A percentile compares a stretch with the other conserved stretches of the same genome.
Conservation (phyloP, 2,113 vertebrate genomes). For the Urocolius indicus region DNA sequence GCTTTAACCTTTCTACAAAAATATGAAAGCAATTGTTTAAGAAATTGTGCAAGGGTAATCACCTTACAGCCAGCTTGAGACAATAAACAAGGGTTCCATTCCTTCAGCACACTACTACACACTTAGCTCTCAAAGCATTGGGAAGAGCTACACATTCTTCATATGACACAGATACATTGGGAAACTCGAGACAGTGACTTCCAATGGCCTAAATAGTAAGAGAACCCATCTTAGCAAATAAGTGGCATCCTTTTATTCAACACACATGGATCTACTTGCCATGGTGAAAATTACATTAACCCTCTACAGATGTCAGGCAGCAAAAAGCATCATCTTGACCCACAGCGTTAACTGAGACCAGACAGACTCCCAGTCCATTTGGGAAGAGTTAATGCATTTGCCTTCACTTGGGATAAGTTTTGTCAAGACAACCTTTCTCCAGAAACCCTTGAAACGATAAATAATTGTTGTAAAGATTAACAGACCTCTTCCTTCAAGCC, state of each 20-base stretch:
- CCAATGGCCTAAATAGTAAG: neutral
- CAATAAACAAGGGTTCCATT: neutral
- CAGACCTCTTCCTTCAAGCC: neutral
- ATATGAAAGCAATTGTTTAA: neutral
- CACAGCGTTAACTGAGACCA: neutral
- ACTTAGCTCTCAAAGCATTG: neutral
- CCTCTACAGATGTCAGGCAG: neutral
- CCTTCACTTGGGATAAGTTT: neutral
- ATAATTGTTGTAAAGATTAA: neutral
- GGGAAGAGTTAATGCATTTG: neutral
- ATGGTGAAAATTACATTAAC: rapidly evolving
- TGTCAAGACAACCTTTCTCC: neutral
- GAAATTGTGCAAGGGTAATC: neutral
- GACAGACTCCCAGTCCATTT: neutral
- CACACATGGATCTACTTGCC: neutral
- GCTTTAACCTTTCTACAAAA: neutral
- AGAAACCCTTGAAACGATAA: neutral
- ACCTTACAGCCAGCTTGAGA: neutral
- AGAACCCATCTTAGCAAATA: neutral
- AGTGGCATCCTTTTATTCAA: neutral
- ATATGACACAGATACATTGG: rapidly evolving
- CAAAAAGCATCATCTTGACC: neutral
- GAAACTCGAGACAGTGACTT: neutral
- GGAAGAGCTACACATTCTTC: neutral
- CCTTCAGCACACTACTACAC: neutral